These are phyloP conservation scores for Macropus fuliginosus DNA, from an alignment of 2,797 vertebrate genomes.

Conservation along the genomic window DNA sequence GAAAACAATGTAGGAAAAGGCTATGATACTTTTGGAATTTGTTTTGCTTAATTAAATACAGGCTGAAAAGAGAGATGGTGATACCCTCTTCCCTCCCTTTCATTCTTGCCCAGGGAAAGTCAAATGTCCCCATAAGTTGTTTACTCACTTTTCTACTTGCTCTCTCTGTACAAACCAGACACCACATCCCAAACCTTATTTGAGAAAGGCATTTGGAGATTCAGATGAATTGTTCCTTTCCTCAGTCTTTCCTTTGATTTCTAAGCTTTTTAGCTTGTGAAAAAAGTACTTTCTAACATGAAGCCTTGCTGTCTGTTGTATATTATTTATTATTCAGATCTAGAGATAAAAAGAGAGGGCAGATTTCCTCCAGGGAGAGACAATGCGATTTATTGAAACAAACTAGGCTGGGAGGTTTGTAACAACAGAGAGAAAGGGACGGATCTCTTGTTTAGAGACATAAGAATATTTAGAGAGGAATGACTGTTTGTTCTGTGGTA, in stretches of 20 bases:
- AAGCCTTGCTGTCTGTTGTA: background rate
- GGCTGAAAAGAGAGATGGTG: background rate
- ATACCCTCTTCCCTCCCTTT: background rate
- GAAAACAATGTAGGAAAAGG: background rate
- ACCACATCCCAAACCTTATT: background rate
- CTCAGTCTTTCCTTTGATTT: background rate
- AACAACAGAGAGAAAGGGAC: background rate
- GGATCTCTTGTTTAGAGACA: background rate
- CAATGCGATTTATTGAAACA: background rate
- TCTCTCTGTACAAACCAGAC: background rate
- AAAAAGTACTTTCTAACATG: background rate
- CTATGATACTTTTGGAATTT: background rate
- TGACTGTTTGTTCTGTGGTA: background rate
- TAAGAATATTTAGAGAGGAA: background rate
- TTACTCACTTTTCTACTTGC: background rate
- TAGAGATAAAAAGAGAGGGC: background rate
- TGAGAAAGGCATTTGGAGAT: background rate
- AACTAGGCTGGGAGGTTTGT: background rate
- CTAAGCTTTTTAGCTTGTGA: background rate
- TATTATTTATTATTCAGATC: background rate
- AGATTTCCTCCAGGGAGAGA: background rate
- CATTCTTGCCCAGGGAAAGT: background rate
- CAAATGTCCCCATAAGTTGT: background rate
- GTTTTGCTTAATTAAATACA: background rate
- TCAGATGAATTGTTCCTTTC: background rate